These are phyloP conservation scores for Dicyrtoma fusca DNA, from an alignment of 2,888 invertebrate genomes.

Conservation along the genomic window DNA sequence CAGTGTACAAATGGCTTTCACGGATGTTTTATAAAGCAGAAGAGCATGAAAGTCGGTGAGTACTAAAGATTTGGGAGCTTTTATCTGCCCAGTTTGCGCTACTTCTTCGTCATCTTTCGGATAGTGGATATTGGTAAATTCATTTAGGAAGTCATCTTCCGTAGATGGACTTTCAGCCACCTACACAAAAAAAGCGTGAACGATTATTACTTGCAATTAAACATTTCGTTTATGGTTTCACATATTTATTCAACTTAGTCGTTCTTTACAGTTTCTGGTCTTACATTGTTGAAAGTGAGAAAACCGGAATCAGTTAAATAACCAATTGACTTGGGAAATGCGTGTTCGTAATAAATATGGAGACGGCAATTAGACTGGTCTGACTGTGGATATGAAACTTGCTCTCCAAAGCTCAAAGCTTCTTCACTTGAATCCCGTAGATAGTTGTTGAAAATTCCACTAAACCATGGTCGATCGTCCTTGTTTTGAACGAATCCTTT, in stretches of 20 bases:
- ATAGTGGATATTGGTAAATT: constrained; percentile 49
- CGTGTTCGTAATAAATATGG: constrained; percentile 45
- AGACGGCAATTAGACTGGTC: constrained; percentile 46
- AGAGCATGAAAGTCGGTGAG: constrained; percentile 89
- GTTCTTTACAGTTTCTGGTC: not conserved
- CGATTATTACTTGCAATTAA: too few relatives aligned
- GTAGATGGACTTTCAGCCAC: constrained; percentile 27
- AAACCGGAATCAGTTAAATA: constrained; percentile 51
- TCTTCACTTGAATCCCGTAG: constrained; percentile 60
- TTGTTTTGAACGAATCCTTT: constrained; percentile 71
- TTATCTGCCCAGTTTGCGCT: constrained; percentile 25
- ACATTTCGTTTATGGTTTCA: too few relatives aligned
- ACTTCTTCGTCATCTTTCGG: constrained; percentile 36
- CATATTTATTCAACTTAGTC: too few relatives aligned
- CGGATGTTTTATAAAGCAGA: constrained; percentile 78
- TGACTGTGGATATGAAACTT: constrained; percentile 33
- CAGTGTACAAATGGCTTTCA: constrained; percentile 81
- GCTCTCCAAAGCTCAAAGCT: constrained; percentile 47
- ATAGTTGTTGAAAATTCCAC: constrained; percentile 78
- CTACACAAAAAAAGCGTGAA: constrained; percentile 7
- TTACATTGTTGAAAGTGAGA: constrained; percentile 53
- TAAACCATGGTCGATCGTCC: constrained; percentile 79
- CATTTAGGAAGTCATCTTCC: constrained; percentile 50
- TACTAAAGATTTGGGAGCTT: constrained; percentile 71
- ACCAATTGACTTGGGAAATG: constrained; percentile 49